These are phyloP conservation scores for Drosophila suboccidentalis DNA, from an alignment of 2,888 invertebrate genomes.

Conservation along the genomic window DNA sequence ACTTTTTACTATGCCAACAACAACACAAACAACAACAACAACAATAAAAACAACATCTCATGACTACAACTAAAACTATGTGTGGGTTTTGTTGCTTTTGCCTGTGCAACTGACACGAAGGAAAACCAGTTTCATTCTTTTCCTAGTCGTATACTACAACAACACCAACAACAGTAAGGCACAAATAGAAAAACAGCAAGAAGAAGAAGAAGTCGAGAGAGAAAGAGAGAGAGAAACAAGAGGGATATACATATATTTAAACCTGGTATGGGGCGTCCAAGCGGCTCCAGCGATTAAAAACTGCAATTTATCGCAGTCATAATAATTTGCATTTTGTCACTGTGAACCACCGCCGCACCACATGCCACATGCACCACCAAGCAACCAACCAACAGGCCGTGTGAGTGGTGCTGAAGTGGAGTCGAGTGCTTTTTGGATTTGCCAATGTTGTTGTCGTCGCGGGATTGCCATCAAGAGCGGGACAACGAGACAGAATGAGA, in stretches of 20 bases:
- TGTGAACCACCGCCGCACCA: slow-evolving; percentile 41
- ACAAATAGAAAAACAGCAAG: slow-evolving; percentile 23
- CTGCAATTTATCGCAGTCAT: slow-evolving; percentile 80
- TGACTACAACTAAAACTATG: slow-evolving; percentile 76
- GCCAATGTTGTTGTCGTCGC: slow-evolving; percentile 22
- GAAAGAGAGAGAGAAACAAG: slow-evolving; percentile 9
- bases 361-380: not conserved
- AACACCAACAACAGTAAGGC: slow-evolving; percentile 2
- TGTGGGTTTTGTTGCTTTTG: slow-evolving; percentile 67
- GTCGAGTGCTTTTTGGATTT: slow-evolving; percentile 25
- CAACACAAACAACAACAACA: slow-evolving; percentile 42
- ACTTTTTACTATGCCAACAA: slow-evolving; percentile 70
- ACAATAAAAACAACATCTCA: slow-evolving; percentile 39
- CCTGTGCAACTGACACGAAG: slow-evolving; percentile 53
- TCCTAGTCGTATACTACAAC: slow-evolving; percentile 51
- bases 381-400: slow-evolving; percentile 14
- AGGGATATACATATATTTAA: slow-evolving; percentile 33
- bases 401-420: slow-evolving; percentile 23
- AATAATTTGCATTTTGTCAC: slow-evolving; percentile 81
- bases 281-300: slow-evolving; percentile 73
- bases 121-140: slow-evolving; percentile 76
- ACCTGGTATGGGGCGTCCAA: slow-evolving; percentile 59
- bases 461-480: slow-evolving; percentile 2
- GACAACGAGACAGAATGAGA: not conserved
- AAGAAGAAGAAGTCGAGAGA: slow-evolving; percentile 9